phyloP scores from a whole-genome alignment of 2,888 invertebrate genomes.

The Pecten maximus region DNA sequence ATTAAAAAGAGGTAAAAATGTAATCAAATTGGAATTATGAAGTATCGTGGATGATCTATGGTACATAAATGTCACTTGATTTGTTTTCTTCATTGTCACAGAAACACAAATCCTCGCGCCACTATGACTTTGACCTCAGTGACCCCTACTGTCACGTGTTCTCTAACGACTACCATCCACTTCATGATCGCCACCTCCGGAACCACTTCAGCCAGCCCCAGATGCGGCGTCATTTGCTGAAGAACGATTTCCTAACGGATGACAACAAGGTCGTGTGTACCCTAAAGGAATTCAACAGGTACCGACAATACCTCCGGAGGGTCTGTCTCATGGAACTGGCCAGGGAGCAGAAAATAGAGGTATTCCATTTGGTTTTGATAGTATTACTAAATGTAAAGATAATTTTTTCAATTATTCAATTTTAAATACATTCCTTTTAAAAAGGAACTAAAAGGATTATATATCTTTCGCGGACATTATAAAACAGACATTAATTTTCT shows the following conservation, averaged over 20 bases:
- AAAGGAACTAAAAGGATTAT: too few species aligned
- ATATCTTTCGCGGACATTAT: too few species aligned
- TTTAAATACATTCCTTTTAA: too few species aligned
- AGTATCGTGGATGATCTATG: too few species aligned
- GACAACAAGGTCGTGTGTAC: constrained; percentile 87
- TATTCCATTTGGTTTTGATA: too few species aligned
- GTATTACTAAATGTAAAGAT: too few species aligned
- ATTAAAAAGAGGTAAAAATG: too few species aligned
- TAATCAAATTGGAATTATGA: too few species aligned
- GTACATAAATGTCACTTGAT: not conserved
- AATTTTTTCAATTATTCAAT: too few species aligned
- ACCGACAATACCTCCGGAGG: constrained; percentile 85
- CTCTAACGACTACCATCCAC: constrained; percentile 72
- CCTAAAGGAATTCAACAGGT: constrained; percentile 87
- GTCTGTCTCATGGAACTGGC: constrained; percentile 68
- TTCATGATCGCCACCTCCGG: constrained; percentile 77
- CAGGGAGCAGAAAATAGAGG: constrained; percentile 50
- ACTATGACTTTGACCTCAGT: constrained; percentile 75
- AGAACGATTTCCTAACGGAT: constrained; percentile 85
- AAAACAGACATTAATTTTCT: too few species aligned
- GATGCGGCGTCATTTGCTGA: constrained; percentile 65
- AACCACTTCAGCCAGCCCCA: constrained; percentile 63
- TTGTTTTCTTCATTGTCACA: constrained; percentile 43
- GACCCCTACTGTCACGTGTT: constrained; percentile 72
- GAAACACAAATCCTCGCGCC: constrained; percentile 67